Percentiles rank a stretch among this genome's conserved stretches.
These are phyloP conservation scores for Cyclura pinguis DNA, from an alignment of 2,797 vertebrate species.

Conservation along the genomic window DNA sequence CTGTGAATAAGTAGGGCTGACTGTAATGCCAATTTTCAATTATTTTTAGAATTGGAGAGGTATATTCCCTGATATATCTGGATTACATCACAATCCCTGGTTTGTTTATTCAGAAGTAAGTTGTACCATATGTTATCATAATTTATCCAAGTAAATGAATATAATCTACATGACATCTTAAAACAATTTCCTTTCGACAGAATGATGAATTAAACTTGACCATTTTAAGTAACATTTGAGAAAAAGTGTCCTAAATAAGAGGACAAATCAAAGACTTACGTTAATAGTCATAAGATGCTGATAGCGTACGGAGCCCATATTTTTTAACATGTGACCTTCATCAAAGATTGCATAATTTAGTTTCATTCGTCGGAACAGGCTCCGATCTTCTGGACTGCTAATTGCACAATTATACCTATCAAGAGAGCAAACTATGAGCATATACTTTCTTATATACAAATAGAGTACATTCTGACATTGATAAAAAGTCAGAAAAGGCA, in stretches of 20 bases:
- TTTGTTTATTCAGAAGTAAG: background rate
- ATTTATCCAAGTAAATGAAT: background rate
- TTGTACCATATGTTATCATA: background rate
- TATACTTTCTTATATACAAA: background rate
- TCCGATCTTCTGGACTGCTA: slow-evolving; percentile 90
- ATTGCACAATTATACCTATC: slow-evolving; percentile 92
- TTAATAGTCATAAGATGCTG: slow-evolving; percentile 96
- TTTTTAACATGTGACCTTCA: slow-evolving; percentile 99
- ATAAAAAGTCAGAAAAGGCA: background rate
- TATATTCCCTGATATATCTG: background rate
- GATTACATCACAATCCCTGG: background rate
- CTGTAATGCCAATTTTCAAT: background rate
- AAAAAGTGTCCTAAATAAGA: background rate
- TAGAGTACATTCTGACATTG: background rate
- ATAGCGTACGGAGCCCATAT: slow-evolving; percentile 95
- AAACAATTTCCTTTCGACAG: background rate
- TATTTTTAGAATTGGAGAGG: background rate
- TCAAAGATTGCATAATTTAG: slow-evolving; percentile 95
- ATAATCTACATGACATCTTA: background rate
- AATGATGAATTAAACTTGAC: background rate
- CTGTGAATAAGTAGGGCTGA: too few relatives aligned
- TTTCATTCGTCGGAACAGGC: slow-evolving; percentile 90
- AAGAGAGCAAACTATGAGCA: slow-evolving; percentile 47
- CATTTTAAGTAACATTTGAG: background rate
- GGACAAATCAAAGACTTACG: slow-evolving; percentile 80